Base-by-base conservation (phyloP, 2,888 invertebrate species). In the Drosophila parthenogenetica region DNA sequence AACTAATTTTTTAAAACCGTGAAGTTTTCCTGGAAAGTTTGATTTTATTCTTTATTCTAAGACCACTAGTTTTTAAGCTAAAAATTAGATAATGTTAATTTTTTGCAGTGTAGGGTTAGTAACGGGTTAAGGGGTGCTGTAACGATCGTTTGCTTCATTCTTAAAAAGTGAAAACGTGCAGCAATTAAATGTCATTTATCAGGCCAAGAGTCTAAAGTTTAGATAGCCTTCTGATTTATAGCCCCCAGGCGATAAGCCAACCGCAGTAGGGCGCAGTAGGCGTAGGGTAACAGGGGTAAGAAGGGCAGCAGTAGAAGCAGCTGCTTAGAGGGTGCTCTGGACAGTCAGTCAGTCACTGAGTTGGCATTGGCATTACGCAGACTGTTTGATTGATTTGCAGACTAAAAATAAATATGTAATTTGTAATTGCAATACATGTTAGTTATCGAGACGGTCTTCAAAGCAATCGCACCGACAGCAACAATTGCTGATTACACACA, bases 221-320 rank as follows among this genome's bases (percentile, higher is more conserved):
- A 89, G 91, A 90, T 90, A 90, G 89, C 87, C 88, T 84, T 83
- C 84, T 90, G 91, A 90, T 90, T 90, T 90, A 90, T 89, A 54
- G 74, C 75, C 51, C 50, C 55, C 48, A 35, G 25, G 63, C 74
- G 90, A 91, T 91, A 91, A 90, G 80, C 63, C 4, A 5, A 10
- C 25, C 11, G 19, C 45, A 45, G 22, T 10, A 13, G 25, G 19
- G 5, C 11, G 46, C 37, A 22, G 22, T 22, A 22, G 22, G 22
- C 0, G 55, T 45, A 53, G 35, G 42, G 60, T n/a, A n/a, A 46
- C 22, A 46, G 32, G 25, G 32, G 39, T 4, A n/a, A 16, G 10
- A 13, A n/a, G 10, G 8, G 11, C 58, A 59, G 58, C 29, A 49
- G 48, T 8, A 32, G n/a, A n/a, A 4, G 5, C 19, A 19, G 14